Base-by-base conservation (phyloP, 1,140 invertebrate genomes). In the Nephotettix cincticeps region DNA sequence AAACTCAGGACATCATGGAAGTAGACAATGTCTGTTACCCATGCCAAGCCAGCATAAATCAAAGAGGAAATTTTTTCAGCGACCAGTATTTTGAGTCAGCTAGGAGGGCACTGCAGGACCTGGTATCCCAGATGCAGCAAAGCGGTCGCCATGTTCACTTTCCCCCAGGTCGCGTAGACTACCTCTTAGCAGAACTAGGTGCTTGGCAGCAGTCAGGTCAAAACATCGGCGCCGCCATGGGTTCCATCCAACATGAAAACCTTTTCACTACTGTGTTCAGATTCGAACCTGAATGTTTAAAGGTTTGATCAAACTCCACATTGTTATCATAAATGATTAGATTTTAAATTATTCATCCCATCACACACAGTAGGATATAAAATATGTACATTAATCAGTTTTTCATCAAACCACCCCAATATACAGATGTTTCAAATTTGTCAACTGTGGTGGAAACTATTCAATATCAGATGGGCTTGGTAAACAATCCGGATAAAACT, bases 21-120 rank as follows among this genome's bases (percentile, higher is more conserved):
- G 17, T 40, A 40, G 36, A 61, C 56, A 61, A 61, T 25, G 28
- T 61, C 14, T 19, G 19, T 27, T 25, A 65, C 30, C 32, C 17
- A 14, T 65, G 17, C 27, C 30, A 30, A 65, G 14, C 63, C 4
- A 30, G 30, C n/a, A 65, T 65, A 2, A 36, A 14, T 1, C 63
- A n/a, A 2, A 29, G 66, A 68, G 66, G 47, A 3, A 68, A 54
- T 21, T 68, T 68, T 54, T 17, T 54, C 3, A 68, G 36, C 25
- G 66, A 68, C 21, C 66, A 32, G 9, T 68, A 51, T 30, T 68
- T 68, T 54, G 14, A 21, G 23, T 36, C 66, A n/a, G 66, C 66
- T 21, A 32, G 66, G 11, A 29, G 17, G 21, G 30, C 36, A 3
- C 40, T 68, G 14, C 19, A 68, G n/a, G 25, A 68, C 1, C 23